Base-by-base conservation (phyloP, 2,113 vertebrate genomes). In the Papio anubis region DNA sequence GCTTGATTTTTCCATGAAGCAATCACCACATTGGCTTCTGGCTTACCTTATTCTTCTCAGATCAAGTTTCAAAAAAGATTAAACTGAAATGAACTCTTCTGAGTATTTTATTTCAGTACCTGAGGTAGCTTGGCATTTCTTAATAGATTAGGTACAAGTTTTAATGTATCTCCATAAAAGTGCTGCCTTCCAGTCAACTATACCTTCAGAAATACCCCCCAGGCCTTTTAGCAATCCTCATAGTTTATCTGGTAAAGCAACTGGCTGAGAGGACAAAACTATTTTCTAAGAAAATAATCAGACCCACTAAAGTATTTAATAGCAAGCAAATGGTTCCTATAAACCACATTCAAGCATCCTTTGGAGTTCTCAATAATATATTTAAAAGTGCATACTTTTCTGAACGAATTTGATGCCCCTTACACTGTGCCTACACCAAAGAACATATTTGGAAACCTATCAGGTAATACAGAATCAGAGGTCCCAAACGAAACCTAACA, bases 271-370 rank as follows among this genome's bases (percentile, higher is more conserved):
- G 18, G 8, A 50, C 73, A 94, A 92, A 97, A 88, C 35, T 90
- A 14, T 50, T 97, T 94, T 59, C 40, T 91, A 93, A 94, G 40
- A 97, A 95, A 89, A 90, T 66, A 40, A 94, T 92, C 82, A 93
- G 70, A 92, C 70, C 30, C 64, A 21, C 55, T 57, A 32, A 55
- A 35, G 40, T 80, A 84, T 76, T 93, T 80, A 72, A 84, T 25
- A 92, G 52, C 27, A 95, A 80, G 48, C 57, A 82, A 11, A 45
- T 94, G 14, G 20, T 93, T 93, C 40, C 68, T 76, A 21, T 85
- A 35, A 86, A 89, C 50, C 57, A 90, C 21, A 48, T 13, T 96
- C 30, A 95, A 90, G 43, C 40, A 55, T 88, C 90, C 66, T 88
- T 90, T 55, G 89, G 59, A 66, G 20, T 66, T 95, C 59, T 97